Evolutionary conservation across 2,797 vertebrate species (phyloP).

Genomic region (Coregonus suidteri): DNA sequence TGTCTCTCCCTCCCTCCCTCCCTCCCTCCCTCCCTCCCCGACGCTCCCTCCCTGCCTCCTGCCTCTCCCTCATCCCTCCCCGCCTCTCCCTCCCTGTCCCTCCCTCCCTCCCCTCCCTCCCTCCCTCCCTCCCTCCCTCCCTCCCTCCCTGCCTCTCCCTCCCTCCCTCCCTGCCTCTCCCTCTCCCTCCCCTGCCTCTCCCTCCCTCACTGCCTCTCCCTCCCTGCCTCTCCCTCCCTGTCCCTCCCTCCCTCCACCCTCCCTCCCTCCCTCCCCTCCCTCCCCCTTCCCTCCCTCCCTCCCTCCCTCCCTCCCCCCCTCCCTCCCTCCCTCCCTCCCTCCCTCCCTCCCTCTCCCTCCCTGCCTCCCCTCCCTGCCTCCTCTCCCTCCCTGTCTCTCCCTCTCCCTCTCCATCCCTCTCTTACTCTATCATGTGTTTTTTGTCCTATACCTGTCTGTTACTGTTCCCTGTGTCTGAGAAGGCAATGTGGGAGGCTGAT

Average conservation of each 20-base stretch:
- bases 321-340: background rate
- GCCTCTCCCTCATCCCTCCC: too few species aligned
- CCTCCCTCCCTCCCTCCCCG: too few species aligned
- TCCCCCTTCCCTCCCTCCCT: constrained; percentile 30
- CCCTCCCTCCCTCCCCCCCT: constrained; percentile 52
- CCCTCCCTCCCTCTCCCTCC: background rate
- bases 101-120: too few species aligned
- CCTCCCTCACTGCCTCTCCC: too few species aligned
- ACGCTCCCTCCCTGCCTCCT: too few species aligned
- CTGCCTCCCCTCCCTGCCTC: background rate
- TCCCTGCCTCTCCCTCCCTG: background rate
- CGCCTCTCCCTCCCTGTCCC: too few species aligned
- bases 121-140: too few species aligned
- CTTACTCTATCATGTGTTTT: constrained; percentile 63
- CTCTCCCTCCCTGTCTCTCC: background rate
- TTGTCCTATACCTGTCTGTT: constrained; percentile 72
- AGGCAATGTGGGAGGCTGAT: constrained; percentile 68
- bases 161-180: too few species aligned
- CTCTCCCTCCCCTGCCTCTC: too few species aligned
- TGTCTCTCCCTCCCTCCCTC: too few species aligned
- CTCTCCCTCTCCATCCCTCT: background rate
- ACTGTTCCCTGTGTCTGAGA: constrained; percentile 71
- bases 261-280: constrained; percentile 52
- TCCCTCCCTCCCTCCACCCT: background rate
- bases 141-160: too few species aligned